Percentiles rank a stretch among this genome's conserved stretches.
Conservation (phyloP, 2,113 vertebrate genomes). For the Phoxinus phoxinus region DNA sequence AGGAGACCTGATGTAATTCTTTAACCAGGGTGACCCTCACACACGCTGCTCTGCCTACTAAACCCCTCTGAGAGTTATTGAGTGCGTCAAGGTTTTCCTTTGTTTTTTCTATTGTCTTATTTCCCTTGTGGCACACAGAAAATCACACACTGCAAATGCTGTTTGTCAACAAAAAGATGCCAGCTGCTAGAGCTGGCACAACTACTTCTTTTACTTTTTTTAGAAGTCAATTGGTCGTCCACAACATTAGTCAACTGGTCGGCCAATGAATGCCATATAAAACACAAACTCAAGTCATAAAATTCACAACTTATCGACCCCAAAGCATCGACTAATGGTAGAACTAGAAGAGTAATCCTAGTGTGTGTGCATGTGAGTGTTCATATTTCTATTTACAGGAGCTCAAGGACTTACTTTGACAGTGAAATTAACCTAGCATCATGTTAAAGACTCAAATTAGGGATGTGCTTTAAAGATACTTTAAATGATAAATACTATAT, state of each 20-base stretch:
- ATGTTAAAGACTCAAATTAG: background rate
- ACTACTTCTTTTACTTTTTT: background rate
- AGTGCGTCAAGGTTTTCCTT: background rate
- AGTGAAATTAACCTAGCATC: constrained; percentile 12
- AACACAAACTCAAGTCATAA: background rate
- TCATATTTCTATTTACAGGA: background rate
- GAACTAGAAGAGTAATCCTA: background rate
- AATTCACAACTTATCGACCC: background rate
- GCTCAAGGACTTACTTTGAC: background rate
- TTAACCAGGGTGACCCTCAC: constrained; percentile 23
- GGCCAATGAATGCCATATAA: background rate
- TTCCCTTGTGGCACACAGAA: background rate
- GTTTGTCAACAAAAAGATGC: background rate
- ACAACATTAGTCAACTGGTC: background rate
- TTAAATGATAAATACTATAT: constrained; percentile 31
- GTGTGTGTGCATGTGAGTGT: background rate
- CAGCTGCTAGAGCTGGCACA: background rate
- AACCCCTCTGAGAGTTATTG: background rate
- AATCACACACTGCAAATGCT: background rate
- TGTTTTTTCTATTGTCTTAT: background rate
- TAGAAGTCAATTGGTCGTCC: background rate
- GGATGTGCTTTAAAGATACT: background rate
- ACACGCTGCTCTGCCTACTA: constrained; percentile 4
- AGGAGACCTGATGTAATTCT: constrained; percentile 27
- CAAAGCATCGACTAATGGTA: background rate